A percentile compares a stretch with the other conserved stretches of the same genome.
Conservation (phyloP, 2,113 vertebrate genomes). For the Chamaetylas fuelleborni region DNA sequence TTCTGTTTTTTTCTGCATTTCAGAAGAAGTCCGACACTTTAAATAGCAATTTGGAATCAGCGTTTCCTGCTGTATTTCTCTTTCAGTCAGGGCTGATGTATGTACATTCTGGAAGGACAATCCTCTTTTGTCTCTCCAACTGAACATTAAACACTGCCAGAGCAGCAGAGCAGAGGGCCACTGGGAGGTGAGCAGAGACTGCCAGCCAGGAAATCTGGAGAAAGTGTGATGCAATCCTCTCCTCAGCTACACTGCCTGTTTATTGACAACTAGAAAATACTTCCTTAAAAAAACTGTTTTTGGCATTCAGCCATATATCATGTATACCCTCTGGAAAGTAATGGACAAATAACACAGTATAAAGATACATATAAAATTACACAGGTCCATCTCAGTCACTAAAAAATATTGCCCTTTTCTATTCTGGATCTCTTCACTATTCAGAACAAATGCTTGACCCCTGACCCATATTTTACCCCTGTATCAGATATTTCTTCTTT, state of each 20-base stretch:
- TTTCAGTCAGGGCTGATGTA: background rate
- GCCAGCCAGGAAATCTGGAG: background rate
- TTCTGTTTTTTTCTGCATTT: slow-evolving; percentile 20
- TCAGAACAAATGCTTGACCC: background rate
- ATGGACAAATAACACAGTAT: background rate
- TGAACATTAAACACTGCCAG: slow-evolving; percentile 29
- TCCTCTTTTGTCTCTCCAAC: background rate
- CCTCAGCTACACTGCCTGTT: background rate
- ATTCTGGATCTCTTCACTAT: background rate
- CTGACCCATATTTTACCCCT: background rate
- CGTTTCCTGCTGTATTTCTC: slow-evolving; percentile 39
- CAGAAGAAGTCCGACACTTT: background rate
- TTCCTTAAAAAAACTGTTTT: background rate
- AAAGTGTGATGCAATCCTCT: background rate
- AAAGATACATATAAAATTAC: background rate
- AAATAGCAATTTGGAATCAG: slow-evolving; percentile 13
- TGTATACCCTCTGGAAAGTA: background rate
- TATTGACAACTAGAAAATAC: background rate
- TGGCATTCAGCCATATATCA: background rate
- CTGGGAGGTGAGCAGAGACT: background rate
- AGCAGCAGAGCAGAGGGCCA: background rate
- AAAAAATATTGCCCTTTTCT: background rate
- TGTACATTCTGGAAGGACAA: slow-evolving; percentile 17
- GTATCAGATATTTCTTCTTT: background rate
- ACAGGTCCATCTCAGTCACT: background rate